Percentiles rank a stretch among this genome's conserved stretches.
Conservation (phyloP, 2,888 invertebrate genomes). For the Sclerodermus sp. region DNA sequence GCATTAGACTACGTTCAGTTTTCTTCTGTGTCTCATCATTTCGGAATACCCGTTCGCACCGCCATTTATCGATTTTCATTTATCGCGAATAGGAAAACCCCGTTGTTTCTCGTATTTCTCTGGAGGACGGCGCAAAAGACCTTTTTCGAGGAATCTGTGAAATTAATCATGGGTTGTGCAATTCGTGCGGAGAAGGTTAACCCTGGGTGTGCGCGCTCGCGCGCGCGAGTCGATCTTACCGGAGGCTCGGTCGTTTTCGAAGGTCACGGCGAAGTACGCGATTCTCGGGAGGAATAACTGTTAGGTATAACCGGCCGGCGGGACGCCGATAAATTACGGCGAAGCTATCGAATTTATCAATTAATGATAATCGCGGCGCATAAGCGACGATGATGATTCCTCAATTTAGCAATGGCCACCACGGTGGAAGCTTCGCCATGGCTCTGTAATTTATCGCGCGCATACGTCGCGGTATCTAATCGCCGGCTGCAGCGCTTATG, state of each 20-base stretch:
- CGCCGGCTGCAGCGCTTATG: slow-evolving; percentile 5
- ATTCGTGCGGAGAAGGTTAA: background rate
- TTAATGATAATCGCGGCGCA: slow-evolving; percentile 31
- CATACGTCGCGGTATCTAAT: slow-evolving; percentile 26
- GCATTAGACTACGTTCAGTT: no score
- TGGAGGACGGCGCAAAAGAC: no score
- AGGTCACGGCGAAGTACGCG: slow-evolving; percentile 17
- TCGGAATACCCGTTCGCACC: no score
- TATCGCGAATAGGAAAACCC: no score
- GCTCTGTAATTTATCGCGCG: slow-evolving; percentile 25
- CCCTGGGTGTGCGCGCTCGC: background rate
- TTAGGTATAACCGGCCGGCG: slow-evolving; percentile 18
- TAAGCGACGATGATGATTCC: slow-evolving; percentile 23
- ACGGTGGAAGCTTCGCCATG: slow-evolving; percentile 10
- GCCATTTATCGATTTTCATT: no score
- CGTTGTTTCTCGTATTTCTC: no score
- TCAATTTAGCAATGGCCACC: slow-evolving; percentile 34
- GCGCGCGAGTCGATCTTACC: background rate
- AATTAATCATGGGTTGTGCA: background rate
- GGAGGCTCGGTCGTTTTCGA: slow-evolving; percentile 10
- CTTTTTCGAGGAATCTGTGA: no score
- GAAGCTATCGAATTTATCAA: slow-evolving; percentile 35
- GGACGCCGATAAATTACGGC: slow-evolving; percentile 24
- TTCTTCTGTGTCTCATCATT: no score
- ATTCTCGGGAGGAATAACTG: slow-evolving; percentile 17